A percentile compares a stretch with the other conserved stretches of the same genome.
Conservation (phyloP, 2,888 invertebrate genomes). For the Megaustenia siamemsis region DNA sequence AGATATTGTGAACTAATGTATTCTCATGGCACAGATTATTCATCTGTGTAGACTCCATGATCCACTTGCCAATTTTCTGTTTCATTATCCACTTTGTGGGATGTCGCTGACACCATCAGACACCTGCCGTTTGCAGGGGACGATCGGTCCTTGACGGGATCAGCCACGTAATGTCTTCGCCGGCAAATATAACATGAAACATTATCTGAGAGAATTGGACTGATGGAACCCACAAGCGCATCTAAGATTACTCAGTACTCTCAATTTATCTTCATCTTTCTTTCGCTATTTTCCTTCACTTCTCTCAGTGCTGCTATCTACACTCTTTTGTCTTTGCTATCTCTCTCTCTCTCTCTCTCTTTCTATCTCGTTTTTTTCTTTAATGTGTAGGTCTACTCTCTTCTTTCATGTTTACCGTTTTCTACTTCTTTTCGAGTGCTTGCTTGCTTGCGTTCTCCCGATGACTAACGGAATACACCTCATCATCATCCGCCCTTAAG, state of each 20-base stretch:
- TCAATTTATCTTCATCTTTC: background rate
- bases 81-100: background rate
- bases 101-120: slow-evolving; percentile 3
- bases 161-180: background rate
- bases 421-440: too few species aligned
- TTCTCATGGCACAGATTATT: background rate
- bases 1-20: too few species aligned
- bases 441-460: too few species aligned
- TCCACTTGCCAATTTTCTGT: background rate
- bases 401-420: too few species aligned
- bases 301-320: too few species aligned
- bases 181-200: background rate
- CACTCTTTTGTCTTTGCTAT: too few species aligned
- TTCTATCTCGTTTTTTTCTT: background rate
- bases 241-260: background rate
- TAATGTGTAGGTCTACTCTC: background rate
- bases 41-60: background rate
- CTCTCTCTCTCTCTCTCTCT: too few species aligned
- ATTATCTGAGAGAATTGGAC: background rate
- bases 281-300: background rate
- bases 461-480: too few species aligned
- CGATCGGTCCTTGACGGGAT: background rate
- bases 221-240: background rate
- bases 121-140: slow-evolving; percentile 1
- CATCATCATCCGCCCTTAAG: too few species aligned